Conservation (phyloP, 2,113 vertebrate genomes). For the Ciconia maguari region DNA sequence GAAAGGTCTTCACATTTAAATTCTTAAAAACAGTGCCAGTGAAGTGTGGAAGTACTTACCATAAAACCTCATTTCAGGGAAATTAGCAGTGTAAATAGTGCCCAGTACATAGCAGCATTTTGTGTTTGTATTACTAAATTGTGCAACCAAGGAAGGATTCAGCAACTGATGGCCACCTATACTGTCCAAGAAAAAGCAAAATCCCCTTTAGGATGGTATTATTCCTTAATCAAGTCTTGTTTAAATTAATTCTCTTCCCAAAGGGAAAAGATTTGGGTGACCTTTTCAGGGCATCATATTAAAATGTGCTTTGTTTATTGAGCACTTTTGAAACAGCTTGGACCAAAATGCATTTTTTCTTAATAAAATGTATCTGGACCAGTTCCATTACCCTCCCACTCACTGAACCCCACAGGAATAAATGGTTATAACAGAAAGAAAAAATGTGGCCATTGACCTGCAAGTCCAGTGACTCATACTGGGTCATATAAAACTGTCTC, state of each 20-base stretch:
- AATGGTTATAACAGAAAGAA: constrained; percentile 39
- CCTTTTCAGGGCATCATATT: neutral
- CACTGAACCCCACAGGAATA: neutral
- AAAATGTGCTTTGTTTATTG: constrained; percentile 25
- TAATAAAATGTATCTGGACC: constrained; percentile 3
- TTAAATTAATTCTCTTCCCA: neutral
- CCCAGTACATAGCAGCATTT: neutral
- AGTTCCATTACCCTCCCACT: constrained; percentile 19
- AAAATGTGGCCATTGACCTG: constrained; percentile 39
- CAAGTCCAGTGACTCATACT: neutral
- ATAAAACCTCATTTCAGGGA: neutral
- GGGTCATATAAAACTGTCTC: neutral
- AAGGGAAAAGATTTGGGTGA: neutral
- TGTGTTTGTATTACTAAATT: neutral
- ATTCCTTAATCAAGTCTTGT: neutral
- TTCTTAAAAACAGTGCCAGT: neutral
- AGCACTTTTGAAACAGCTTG: constrained; percentile 2
- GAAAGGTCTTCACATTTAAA: neutral
- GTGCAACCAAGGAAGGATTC: neutral
- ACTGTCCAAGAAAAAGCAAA: neutral
- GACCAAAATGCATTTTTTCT: constrained; percentile 14
- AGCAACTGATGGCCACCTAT: neutral
- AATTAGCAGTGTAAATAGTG: neutral
- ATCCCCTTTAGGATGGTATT: neutral
- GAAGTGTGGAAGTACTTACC: neutral